These are phyloP conservation scores for Tinea semifulvella DNA, from an alignment of 2,888 invertebrate species.

Conservation along the genomic window DNA sequence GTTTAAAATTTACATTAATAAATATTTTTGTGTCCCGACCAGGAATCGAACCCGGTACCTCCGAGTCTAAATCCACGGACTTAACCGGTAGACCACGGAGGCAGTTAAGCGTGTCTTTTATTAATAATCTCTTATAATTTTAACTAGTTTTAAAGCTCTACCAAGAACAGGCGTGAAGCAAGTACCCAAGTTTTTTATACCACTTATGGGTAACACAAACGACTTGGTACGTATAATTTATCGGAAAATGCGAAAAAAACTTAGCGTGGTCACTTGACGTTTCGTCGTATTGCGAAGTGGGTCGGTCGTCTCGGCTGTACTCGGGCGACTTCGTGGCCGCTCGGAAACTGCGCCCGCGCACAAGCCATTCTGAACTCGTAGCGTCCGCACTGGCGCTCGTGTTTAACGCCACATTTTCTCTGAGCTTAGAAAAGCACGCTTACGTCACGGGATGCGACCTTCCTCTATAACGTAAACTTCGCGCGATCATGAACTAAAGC, in stretches of 20 bases:
- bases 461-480: constrained; percentile 16
- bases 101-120: too few relatives aligned
- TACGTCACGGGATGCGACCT: constrained; percentile 49
- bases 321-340: constrained; percentile 40
- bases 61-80: too few relatives aligned
- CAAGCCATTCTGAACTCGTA: constrained; percentile 33
- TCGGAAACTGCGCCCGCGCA: constrained; percentile 41
- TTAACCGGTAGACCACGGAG: too few relatives aligned
- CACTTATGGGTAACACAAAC: constrained; percentile 9
- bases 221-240: constrained; percentile 29
- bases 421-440: constrained; percentile 23
- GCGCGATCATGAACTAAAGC: constrained; percentile 36
- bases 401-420: constrained; percentile 24
- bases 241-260: constrained; percentile 60
- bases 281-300: constrained; percentile 48
- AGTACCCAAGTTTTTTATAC: constrained; percentile 9
- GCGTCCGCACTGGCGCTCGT: constrained; percentile 30
- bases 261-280: constrained; percentile 43
- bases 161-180: neutral
- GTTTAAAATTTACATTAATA: too few relatives aligned
- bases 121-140: too few relatives aligned
- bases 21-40: too few relatives aligned
- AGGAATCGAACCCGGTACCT: too few relatives aligned
- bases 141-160: neutral
- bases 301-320: constrained; percentile 42